These are phyloP conservation scores for Listronotus oregonensis DNA, from an alignment of 1,140 invertebrate genomes.

Conservation along the genomic window DNA sequence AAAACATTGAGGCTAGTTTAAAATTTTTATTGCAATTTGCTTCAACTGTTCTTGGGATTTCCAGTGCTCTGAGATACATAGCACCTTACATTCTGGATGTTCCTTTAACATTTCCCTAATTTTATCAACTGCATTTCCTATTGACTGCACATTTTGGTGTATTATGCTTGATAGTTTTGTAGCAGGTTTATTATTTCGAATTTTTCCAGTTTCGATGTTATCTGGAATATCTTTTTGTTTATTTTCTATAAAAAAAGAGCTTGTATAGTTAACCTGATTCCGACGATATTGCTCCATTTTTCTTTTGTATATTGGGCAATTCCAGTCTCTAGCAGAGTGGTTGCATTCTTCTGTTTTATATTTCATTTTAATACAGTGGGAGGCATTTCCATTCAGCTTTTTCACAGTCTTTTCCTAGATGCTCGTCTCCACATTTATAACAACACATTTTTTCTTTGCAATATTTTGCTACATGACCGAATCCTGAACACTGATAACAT, in stretches of 20 bases:
- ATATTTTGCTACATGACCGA: no score
- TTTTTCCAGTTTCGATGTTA: no score
- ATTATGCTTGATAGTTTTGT: constrained; percentile 11
- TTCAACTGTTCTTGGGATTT: constrained; percentile 30
- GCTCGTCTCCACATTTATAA: no score
- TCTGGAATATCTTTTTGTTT: constrained; percentile 5
- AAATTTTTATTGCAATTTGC: constrained; percentile 26
- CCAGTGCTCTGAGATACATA: constrained; percentile 36
- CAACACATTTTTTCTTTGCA: no score
- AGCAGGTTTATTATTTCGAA: neutral
- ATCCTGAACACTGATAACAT: neutral
- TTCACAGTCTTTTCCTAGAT: constrained; percentile 5
- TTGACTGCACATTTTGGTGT: constrained; percentile 38
- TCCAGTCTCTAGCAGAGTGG: constrained; percentile 13
- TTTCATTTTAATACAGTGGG: constrained; percentile 8
- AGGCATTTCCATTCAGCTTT: neutral
- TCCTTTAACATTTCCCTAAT: constrained; percentile 15
- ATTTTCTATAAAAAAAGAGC: neutral
- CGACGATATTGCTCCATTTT: constrained; percentile 7
- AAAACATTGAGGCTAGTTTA: constrained; percentile 30
- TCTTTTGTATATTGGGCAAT: constrained; percentile 19
- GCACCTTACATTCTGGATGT: constrained; percentile 24
- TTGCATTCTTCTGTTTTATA: constrained; percentile 1
- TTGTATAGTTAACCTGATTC: constrained; percentile 11
- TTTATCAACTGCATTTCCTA: constrained; percentile 24